These are phyloP conservation scores for Chaetorhynchus papuensis DNA, from an alignment of 2,113 vertebrate species.

Conservation along the genomic window DNA sequence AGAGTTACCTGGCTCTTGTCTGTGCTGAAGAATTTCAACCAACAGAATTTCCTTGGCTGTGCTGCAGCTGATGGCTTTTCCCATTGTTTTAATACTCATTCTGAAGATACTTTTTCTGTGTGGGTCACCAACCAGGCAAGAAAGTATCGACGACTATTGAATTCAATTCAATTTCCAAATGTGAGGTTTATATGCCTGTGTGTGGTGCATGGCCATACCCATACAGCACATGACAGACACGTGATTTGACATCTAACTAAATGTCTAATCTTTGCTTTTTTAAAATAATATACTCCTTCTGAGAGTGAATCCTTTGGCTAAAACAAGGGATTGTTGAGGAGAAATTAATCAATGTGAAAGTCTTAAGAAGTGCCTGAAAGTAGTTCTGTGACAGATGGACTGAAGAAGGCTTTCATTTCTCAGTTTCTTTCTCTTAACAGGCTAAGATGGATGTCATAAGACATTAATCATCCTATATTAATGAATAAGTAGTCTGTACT, in stretches of 20 bases:
- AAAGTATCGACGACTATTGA: background rate
- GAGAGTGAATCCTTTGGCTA: background rate
- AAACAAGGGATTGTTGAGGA: background rate
- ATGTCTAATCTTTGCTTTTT: background rate
- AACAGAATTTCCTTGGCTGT: slow-evolving; percentile 15
- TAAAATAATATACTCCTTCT: background rate
- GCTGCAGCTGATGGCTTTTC: slow-evolving; percentile 16
- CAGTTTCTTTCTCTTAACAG: background rate
- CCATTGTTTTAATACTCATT: slow-evolving; percentile 24
- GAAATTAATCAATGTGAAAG: background rate
- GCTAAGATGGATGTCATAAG: background rate
- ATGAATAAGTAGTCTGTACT: background rate
- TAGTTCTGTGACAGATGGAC: background rate
- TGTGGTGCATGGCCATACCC: rapidly evolving
- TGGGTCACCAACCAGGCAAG: background rate
- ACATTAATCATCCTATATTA: background rate
- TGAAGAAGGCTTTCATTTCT: background rate
- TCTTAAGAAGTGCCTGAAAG: background rate
- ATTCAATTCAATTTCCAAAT: slow-evolving; percentile 24
- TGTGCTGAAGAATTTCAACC: slow-evolving; percentile 17
- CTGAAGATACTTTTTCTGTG: background rate
- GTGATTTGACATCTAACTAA: background rate
- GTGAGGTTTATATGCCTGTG: background rate
- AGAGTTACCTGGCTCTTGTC: background rate
- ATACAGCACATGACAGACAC: background rate